Conservation (phyloP, 2,888 invertebrate genomes). For the Trachelus stipa region DNA sequence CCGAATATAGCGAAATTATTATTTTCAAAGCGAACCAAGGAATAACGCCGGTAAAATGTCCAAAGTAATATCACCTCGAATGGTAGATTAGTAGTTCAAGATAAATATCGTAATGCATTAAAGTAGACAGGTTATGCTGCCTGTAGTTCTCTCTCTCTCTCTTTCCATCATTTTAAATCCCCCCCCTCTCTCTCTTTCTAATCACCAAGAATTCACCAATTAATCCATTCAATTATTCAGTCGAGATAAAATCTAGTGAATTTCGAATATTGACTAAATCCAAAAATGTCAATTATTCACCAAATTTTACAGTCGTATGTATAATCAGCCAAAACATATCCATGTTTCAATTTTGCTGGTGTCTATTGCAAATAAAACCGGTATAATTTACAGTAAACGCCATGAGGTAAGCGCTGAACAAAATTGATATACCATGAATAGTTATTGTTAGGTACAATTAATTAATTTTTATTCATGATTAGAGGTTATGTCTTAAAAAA, state of each 20-base stretch:
- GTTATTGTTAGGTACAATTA: background rate
- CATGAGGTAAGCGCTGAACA: background rate
- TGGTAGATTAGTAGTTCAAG: constrained; percentile 20
- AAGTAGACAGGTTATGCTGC: constrained; percentile 54
- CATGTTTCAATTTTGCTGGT: background rate
- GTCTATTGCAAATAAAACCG: background rate
- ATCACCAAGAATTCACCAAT: background rate
- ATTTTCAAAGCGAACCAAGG: constrained; percentile 48
- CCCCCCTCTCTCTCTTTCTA: constrained; percentile 20
- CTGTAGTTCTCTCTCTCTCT: constrained; percentile 14
- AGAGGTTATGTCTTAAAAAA: no score
- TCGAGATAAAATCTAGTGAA: background rate
- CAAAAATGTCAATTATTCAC: background rate
- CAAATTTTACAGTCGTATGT: no score
- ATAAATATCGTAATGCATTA: constrained; percentile 59
- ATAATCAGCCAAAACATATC: background rate
- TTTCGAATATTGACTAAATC: background rate
- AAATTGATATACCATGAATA: background rate
- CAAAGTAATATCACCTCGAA: constrained; percentile 37
- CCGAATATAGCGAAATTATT: constrained; percentile 50
- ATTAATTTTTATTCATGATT: background rate
- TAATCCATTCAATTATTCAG: background rate
- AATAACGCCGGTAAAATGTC: constrained; percentile 60
- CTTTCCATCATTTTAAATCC: constrained; percentile 4
- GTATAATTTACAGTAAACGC: background rate